phyloP scores from a whole-genome alignment of 2,113 vertebrate genomes.

The Varanus komodoensis region DNA sequence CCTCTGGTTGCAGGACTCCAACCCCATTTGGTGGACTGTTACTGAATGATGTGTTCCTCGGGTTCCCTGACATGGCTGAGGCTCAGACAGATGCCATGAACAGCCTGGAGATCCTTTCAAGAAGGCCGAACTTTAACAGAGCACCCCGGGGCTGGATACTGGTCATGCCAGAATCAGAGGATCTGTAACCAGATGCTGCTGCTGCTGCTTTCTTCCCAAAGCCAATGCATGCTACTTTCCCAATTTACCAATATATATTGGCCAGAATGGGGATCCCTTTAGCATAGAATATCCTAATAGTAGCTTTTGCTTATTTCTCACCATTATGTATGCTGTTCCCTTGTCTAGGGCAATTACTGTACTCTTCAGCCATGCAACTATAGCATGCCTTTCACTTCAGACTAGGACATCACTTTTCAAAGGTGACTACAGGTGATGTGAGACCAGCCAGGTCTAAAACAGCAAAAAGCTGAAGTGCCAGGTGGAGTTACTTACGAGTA shows the following conservation, averaged over 20 bases:
- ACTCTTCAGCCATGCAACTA: neutral
- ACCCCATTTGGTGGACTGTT: constrained; percentile 84
- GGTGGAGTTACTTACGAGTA: neutral
- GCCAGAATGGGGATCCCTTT: neutral
- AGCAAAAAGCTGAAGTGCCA: neutral
- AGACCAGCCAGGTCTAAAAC: neutral
- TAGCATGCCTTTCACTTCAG: neutral
- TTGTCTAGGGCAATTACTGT: constrained; percentile 32
- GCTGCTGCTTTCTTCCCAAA: rapidly evolving
- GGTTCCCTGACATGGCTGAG: constrained; percentile 72
- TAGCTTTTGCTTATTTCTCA: neutral
- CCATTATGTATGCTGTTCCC: rapidly evolving
- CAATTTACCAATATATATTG: neutral
- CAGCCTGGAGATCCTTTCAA: constrained; percentile 77
- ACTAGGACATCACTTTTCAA: neutral
- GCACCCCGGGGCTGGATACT: constrained; percentile 85
- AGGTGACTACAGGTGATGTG: neutral
- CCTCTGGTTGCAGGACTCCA: constrained; percentile 77
- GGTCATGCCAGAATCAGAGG: constrained; percentile 86
- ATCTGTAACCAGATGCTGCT: constrained; percentile 77
- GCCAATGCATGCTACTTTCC: constrained; percentile 20
- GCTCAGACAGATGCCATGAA: constrained; percentile 70
- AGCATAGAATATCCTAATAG: neutral
- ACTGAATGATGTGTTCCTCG: constrained; percentile 72
- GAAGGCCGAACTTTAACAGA: constrained; percentile 90